phyloP scores from a whole-genome alignment of 2,113 vertebrate genomes.

The Mormyrus iriodes region DNA sequence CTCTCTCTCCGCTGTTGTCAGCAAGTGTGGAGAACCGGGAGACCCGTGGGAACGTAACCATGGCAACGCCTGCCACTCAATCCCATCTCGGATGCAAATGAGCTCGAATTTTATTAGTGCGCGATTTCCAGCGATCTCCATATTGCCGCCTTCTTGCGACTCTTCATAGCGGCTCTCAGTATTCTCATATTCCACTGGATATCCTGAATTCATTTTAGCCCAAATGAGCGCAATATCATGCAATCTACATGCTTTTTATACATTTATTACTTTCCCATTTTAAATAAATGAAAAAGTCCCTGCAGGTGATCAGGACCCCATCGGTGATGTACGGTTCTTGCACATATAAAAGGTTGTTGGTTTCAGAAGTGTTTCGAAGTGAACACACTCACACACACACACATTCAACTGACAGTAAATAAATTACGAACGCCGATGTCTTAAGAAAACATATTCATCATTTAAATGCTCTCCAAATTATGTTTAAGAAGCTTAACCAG shows the following conservation, averaged over 20 bases:
- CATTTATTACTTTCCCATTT: conserved; percentile 27
- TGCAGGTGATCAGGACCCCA: conserved; percentile 25
- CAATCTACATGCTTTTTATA: conserved; percentile 40
- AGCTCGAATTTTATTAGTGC: conserved; percentile 55
- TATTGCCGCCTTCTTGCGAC: conserved; percentile 33
- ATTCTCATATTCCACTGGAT: conserved; percentile 40
- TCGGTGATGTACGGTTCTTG: conserved; percentile 28
- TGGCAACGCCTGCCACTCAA: conserved; percentile 53
- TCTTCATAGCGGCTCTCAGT: conserved; percentile 28
- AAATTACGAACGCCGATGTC: not conserved
- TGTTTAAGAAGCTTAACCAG: not conserved
- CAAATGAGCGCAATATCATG: conserved; percentile 36
- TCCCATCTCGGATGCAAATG: conserved; percentile 54
- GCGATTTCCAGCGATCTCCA: conserved; percentile 46
- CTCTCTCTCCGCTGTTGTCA: conserved; percentile 41
- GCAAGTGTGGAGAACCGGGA: conserved; percentile 35
- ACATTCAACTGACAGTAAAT: not conserved
- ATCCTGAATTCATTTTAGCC: conserved; percentile 39
- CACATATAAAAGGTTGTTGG: conserved; percentile 9
- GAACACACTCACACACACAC: not conserved
- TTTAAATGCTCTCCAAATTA: not conserved
- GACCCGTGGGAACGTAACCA: conserved; percentile 52
- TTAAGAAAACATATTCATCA: not conserved
- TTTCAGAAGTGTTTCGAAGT: conserved; percentile 10
- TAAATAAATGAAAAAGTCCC: conserved; percentile 28